These are phyloP conservation scores for Pterocles gutturalis DNA, from an alignment of 2,113 vertebrate species.

Conservation along the genomic window DNA sequence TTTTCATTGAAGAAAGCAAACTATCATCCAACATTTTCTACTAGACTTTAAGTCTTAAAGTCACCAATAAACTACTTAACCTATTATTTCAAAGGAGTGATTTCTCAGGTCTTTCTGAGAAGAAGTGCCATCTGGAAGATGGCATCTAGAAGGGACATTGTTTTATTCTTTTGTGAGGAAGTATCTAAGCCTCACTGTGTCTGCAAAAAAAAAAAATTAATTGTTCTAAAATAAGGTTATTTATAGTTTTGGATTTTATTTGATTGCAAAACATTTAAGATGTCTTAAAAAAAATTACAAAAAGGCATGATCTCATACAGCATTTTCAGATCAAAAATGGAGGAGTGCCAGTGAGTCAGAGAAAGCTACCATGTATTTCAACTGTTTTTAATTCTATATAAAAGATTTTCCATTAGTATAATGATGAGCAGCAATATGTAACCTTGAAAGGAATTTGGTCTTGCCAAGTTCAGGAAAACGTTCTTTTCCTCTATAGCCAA, in stretches of 20 bases:
- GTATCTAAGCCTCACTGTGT: background rate
- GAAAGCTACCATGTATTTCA: background rate
- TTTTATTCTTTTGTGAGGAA: background rate
- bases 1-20: background rate
- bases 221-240: background rate
- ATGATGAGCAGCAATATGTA: background rate
- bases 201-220: background rate
- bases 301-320: background rate
- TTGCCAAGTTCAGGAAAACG: background rate
- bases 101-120: background rate
- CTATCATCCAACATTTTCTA: background rate
- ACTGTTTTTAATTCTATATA: background rate
- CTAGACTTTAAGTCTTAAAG: background rate
- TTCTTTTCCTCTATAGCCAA: background rate
- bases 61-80: background rate
- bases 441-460: background rate
- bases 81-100: background rate
- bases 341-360: background rate
- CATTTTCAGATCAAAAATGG: background rate
- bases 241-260: background rate
- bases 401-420: background rate
- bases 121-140: background rate
- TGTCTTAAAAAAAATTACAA: background rate
- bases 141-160: background rate
- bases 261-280: background rate